phyloP scores from a whole-genome alignment of 2,797 vertebrate genomes.

The Coluber constrictor region DNA sequence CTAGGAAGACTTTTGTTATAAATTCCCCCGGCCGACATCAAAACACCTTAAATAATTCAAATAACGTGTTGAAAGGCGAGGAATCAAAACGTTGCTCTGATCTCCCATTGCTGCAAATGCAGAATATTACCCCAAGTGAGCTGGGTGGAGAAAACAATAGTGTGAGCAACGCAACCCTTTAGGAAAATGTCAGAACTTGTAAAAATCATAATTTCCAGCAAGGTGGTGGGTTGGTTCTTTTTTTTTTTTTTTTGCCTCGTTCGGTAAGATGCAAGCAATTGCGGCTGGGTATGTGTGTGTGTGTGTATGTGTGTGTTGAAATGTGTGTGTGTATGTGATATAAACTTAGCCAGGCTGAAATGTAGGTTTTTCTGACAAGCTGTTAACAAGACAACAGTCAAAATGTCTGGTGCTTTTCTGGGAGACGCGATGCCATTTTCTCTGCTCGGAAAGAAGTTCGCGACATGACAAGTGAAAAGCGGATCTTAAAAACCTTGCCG shows the following conservation, averaged over 20 bases:
- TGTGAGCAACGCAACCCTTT: conserved; percentile 65
- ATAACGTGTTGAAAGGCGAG: conserved; percentile 68
- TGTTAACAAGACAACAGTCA: conserved; percentile 73
- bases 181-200: conserved; percentile 72
- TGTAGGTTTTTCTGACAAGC: conserved; percentile 71
- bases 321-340: conserved; percentile 2
- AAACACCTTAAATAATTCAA: conserved; percentile 76
- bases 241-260: conserved; percentile 13
- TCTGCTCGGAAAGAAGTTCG: conserved; percentile 67
- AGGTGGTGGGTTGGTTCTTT: neutral
- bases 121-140: conserved; percentile 63
- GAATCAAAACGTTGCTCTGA: conserved; percentile 66
- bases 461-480: conserved; percentile 71
- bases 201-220: conserved; percentile 71
- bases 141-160: conserved; percentile 37
- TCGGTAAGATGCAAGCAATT: neutral
- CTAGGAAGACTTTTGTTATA: conserved; percentile 69
- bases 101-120: conserved; percentile 65
- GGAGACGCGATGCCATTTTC: conserved; percentile 71
- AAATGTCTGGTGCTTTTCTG: conserved; percentile 69
- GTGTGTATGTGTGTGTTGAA: neutral
- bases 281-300: neutral
- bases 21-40: conserved; percentile 69
- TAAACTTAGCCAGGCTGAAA: conserved; percentile 69
- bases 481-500: conserved; percentile 68